These are phyloP conservation scores for Drosophila recens DNA, from an alignment of 2,888 invertebrate genomes.

Conservation along the genomic window DNA sequence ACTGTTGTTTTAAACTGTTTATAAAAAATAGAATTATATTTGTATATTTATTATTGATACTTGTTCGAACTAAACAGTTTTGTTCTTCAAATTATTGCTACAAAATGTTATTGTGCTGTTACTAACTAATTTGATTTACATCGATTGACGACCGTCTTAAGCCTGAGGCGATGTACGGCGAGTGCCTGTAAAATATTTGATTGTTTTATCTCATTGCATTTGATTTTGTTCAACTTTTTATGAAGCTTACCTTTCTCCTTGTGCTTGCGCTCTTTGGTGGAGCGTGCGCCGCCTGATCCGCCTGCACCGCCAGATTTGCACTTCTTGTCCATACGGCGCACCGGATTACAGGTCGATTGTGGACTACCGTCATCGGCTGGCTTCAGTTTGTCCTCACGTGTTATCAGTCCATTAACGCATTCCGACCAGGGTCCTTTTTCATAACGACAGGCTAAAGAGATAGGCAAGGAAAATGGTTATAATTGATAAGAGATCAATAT, in stretches of 20 bases:
- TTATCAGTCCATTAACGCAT: slow-evolving; percentile 92
- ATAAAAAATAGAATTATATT: slow-evolving; percentile 36
- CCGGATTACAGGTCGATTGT: slow-evolving; percentile 88
- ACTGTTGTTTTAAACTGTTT: slow-evolving; percentile 24
- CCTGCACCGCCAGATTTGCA: slow-evolving; percentile 89
- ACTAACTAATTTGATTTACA: slow-evolving; percentile 45
- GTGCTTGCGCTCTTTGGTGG: slow-evolving; percentile 84
- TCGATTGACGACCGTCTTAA: slow-evolving; percentile 26
- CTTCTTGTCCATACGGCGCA: slow-evolving; percentile 92
- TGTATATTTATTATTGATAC: slow-evolving; percentile 25
- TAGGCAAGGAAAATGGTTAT: not conserved
- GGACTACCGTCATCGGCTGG: slow-evolving; percentile 88
- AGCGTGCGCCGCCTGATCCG: slow-evolving; percentile 90
- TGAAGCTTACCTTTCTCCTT: slow-evolving; percentile 86
- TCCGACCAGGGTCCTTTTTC: slow-evolving; percentile 95
- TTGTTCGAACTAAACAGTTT: slow-evolving; percentile 18
- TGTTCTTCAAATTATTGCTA: slow-evolving; percentile 38
- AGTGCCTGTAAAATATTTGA: slow-evolving; percentile 38
- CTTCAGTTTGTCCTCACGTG: slow-evolving; percentile 92
- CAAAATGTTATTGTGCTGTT: slow-evolving; percentile 32
- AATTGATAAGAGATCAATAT: not conserved
- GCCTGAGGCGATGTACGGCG: slow-evolving; percentile 57
- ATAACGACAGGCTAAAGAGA: slow-evolving; percentile 90
- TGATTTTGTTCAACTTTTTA: not conserved
- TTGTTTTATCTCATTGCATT: not conserved